Evolutionary conservation across 2,797 vertebrate genomes (phyloP), one percentile per base, ranked within the genome.

Genomic region (Acridotheres tristis): DNA sequence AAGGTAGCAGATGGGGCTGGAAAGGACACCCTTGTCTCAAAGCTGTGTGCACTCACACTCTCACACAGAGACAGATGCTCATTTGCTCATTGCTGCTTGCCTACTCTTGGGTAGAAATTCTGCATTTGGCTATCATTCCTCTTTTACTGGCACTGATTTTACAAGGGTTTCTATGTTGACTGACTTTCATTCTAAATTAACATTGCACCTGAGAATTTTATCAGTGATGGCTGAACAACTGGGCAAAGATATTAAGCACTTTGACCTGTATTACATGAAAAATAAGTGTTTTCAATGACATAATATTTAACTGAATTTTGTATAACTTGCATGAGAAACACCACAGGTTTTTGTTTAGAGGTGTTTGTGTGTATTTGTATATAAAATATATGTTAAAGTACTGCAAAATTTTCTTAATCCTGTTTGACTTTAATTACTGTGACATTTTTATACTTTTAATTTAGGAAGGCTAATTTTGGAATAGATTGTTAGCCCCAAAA

Each of bases 291-390:
- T 89, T 68, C 34, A 54, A 1, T 92, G 16, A 6, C 26, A 16
- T 29, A 50, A 29, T 27, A 38, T 55, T 73, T 82, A 40, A 76
- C 34, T 82, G 59, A 76, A 85, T 76, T 95, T 88, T 77, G 13
- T 69, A 47, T 66, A 63, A 29, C 10, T 80, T 69, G 25, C 3
- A 1, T 77, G 63, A 71, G 29, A 77, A 91, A 34, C 43, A 36
- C 13, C 21, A 7, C 19, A 58, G 36, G 7, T 7, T 84, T 93
- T 78, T 71, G 22, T 58, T 47, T 19, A 66, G 34, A 29, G 3
- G 7, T 11, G 6, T 16, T 12, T 5, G 4, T 58, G 10, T 58
- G 10, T 50, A 21, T 45, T 7, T 36, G 4, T 74, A 9, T 84
- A n/a, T 50, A 58, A 74, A 80, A 65, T 32, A 26, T 1, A 34